A percentile compares a stretch with the other conserved stretches of the same genome.
These are phyloP conservation scores for Phengaris alcon DNA, from an alignment of 2,888 invertebrate species.

Conservation along the genomic window DNA sequence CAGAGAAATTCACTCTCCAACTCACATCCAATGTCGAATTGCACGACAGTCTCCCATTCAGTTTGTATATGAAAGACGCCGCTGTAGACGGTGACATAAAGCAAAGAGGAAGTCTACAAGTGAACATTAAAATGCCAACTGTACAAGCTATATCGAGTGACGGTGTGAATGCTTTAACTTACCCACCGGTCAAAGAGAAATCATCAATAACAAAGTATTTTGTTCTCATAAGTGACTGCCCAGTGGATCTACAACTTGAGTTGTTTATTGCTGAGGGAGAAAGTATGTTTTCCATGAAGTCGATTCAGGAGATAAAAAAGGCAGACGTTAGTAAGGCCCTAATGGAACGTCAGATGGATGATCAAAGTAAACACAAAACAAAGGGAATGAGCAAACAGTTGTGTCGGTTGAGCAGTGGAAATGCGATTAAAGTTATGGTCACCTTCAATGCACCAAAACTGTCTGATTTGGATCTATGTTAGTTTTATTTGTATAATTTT, in stretches of 20 bases:
- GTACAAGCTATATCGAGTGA: slow-evolving; percentile 65
- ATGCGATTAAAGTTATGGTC: slow-evolving; percentile 61
- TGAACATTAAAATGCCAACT: slow-evolving; percentile 60
- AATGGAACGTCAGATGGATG: slow-evolving; percentile 55
- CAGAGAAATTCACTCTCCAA: slow-evolving; percentile 56
- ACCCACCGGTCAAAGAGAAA: slow-evolving; percentile 56
- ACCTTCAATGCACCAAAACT: slow-evolving; percentile 60
- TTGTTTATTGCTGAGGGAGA: slow-evolving; percentile 57
- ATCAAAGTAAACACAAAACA: slow-evolving; percentile 45
- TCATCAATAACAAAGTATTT: slow-evolving; percentile 53
- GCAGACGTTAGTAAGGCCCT: slow-evolving; percentile 61
- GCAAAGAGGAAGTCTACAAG: slow-evolving; percentile 51
- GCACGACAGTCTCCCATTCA: slow-evolving; percentile 50
- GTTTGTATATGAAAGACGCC: slow-evolving; percentile 57
- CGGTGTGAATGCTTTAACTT: slow-evolving; percentile 60
- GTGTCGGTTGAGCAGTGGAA: slow-evolving; percentile 61
- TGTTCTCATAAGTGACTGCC: slow-evolving; percentile 64
- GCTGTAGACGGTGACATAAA: slow-evolving; percentile 56
- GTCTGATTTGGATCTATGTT: slow-evolving; percentile 52
- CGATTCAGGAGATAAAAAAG: slow-evolving; percentile 64
- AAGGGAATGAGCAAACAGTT: slow-evolving; percentile 58
- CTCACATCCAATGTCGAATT: slow-evolving; percentile 61
- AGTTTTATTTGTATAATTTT: slow-evolving; percentile 37
- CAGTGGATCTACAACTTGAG: slow-evolving; percentile 59
- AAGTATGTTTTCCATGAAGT: slow-evolving; percentile 57